Conservation (phyloP, 2,888 invertebrate genomes). For the Apotomis turbidana region DNA sequence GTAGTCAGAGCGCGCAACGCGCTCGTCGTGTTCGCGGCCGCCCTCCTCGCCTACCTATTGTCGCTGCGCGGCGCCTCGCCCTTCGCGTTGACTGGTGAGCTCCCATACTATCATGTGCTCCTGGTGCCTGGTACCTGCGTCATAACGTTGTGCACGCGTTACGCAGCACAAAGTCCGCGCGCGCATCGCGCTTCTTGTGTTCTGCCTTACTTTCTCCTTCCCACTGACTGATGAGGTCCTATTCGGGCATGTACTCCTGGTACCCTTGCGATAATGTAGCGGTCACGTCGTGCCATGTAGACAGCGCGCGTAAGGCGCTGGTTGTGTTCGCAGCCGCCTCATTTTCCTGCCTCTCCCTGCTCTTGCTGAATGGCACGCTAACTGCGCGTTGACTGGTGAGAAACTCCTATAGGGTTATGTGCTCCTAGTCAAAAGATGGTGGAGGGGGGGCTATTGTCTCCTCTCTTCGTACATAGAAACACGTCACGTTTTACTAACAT, state of each 20-base stretch:
- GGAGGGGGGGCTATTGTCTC: too few species aligned
- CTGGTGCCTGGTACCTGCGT: background rate
- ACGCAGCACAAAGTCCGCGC: too few species aligned
- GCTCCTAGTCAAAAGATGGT: background rate
- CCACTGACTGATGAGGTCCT: constrained; percentile 85
- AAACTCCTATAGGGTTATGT: background rate
- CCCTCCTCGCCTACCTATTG: constrained; percentile 83
- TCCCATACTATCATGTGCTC: background rate
- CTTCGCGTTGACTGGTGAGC: constrained; percentile 87
- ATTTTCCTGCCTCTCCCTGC: constrained; percentile 75
- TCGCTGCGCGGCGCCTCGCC: constrained; percentile 79
- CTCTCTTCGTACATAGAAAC: too few species aligned
- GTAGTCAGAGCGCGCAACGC: constrained; percentile 90
- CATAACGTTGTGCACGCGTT: too few species aligned
- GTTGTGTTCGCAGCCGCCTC: constrained; percentile 88
- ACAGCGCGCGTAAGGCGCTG: constrained; percentile 90
- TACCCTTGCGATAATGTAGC: background rate
- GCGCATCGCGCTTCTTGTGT: too few species aligned
- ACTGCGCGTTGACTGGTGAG: constrained; percentile 87
- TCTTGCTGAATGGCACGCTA: constrained; percentile 79
- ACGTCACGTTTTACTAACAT: too few species aligned
- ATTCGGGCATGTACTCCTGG: background rate
- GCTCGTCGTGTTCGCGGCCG: constrained; percentile 88
- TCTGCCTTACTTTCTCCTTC: constrained; percentile 80
- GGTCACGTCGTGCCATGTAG: constrained; percentile 64